These are phyloP conservation scores for Tribolium freemani DNA, from an alignment of 2,888 invertebrate species.

Conservation along the genomic window DNA sequence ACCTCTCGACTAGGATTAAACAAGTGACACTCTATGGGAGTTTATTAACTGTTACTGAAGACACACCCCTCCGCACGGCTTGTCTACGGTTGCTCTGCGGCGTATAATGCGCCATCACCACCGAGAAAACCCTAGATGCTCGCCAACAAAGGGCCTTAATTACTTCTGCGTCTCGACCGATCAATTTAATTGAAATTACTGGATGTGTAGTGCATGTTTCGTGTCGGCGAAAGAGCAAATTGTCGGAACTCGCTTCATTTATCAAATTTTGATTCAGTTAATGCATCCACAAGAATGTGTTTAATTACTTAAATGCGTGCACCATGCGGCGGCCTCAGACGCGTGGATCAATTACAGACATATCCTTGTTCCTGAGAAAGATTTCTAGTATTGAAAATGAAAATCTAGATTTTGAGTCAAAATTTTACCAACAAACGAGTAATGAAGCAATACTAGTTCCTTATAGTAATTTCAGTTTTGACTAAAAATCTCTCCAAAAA, in stretches of 20 bases:
- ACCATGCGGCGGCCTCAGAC: background rate
- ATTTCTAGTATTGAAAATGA: background rate
- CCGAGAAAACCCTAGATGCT: constrained; percentile 31
- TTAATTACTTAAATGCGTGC: constrained; percentile 52
- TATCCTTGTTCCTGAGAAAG: background rate
- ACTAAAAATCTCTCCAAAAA: no score
- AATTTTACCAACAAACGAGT: no score
- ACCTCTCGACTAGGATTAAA: constrained; percentile 48
- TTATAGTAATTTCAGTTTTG: no score
- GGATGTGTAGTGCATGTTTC: constrained; percentile 41
- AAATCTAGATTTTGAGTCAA: no score
- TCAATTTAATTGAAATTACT: constrained; percentile 52
- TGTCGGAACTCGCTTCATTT: constrained; percentile 51
- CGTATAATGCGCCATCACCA: constrained; percentile 31
- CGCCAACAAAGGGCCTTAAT: constrained; percentile 50
- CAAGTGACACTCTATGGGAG: constrained; percentile 48
- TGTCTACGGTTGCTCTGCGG: constrained; percentile 28
- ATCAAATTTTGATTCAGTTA: constrained; percentile 51
- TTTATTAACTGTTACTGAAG: constrained; percentile 48
- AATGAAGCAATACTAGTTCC: no score
- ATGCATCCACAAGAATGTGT: constrained; percentile 45
- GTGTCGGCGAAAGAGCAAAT: constrained; percentile 33
- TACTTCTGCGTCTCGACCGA: constrained; percentile 49
- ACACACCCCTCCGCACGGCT: background rate
- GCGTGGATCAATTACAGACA: background rate